Evolutionary conservation across 2,113 vertebrate species (phyloP).

Genomic region (Aegithalos caudatus): DNA sequence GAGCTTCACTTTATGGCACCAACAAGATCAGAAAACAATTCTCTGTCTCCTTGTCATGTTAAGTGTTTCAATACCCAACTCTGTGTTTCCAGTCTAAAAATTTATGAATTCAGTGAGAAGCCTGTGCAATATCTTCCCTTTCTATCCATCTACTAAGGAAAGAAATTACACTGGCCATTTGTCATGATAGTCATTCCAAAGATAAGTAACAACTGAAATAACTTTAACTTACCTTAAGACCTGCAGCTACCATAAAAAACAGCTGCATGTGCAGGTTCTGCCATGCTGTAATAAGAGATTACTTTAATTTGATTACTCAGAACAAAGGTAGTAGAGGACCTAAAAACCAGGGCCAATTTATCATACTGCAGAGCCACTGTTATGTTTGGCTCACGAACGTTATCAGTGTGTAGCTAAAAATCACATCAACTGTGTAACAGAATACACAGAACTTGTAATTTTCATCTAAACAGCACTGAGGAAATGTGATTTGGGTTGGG

Average conservation of each 20-base stretch:
- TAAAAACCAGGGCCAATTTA: background rate
- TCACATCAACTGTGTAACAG: background rate
- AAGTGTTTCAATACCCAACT: slow-evolving; percentile 65
- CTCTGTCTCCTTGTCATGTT: slow-evolving; percentile 57
- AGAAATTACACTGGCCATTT: slow-evolving; percentile 71
- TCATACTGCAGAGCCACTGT: background rate
- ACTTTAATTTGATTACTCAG: slow-evolving; percentile 59
- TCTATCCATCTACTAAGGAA: slow-evolving; percentile 54
- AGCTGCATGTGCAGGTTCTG: background rate
- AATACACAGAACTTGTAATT: background rate
- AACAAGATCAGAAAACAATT: slow-evolving; percentile 59
- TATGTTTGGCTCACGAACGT: background rate
- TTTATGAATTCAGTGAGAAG: slow-evolving; percentile 62
- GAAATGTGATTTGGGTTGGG: background rate
- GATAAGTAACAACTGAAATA: slow-evolving; percentile 65
- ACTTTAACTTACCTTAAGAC: slow-evolving; percentile 62
- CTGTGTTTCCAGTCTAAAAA: slow-evolving; percentile 44
- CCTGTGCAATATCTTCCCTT: slow-evolving; percentile 36
- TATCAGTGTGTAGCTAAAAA: background rate
- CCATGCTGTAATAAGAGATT: slow-evolving; percentile 24
- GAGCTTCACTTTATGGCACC: slow-evolving; percentile 20
- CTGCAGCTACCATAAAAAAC: slow-evolving; percentile 40
- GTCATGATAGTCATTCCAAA: slow-evolving; percentile 55
- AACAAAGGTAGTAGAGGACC: slow-evolving; percentile 52
- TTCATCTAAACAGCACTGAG: background rate